These are phyloP conservation scores for Cyrtodaria siliqua DNA, from an alignment of 2,888 invertebrate genomes.

Conservation along the genomic window DNA sequence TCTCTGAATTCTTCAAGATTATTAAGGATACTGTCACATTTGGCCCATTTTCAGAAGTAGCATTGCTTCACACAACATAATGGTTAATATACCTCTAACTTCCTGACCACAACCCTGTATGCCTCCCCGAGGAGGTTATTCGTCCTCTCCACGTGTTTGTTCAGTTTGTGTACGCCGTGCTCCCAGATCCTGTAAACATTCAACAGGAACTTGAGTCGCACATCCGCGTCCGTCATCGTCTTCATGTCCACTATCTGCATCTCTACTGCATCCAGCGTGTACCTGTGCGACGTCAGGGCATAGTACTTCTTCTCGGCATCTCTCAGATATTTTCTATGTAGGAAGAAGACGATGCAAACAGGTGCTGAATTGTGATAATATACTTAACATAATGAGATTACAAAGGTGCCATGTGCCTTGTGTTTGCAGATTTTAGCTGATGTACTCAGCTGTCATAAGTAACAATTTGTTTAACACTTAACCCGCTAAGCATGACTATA, in stretches of 20 bases:
- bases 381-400: too few species aligned
- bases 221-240: constrained; percentile 86
- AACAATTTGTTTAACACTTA: too few species aligned
- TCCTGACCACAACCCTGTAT: constrained; percentile 75
- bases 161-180: constrained; percentile 68
- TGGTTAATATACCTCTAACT: constrained; percentile 69
- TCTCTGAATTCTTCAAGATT: too few species aligned
- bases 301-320: constrained; percentile 94
- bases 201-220: constrained; percentile 86
- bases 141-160: constrained; percentile 65
- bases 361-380: too few species aligned
- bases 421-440: too few species aligned
- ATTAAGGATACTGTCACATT: too few species aligned
- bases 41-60: too few species aligned
- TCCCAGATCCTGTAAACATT: constrained; percentile 87
- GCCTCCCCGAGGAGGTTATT: constrained; percentile 80
- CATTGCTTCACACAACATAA: too few species aligned
- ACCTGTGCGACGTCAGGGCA: constrained; percentile 91
- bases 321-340: constrained; percentile 92
- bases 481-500: too few species aligned
- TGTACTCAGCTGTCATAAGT: too few species aligned
- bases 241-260: constrained; percentile 65
- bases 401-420: too few species aligned
- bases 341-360: too few species aligned
- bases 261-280: constrained; percentile 86